Evolutionary conservation across 2,797 vertebrate genomes (phyloP).

Genomic region (Spinus olivaceus): DNA sequence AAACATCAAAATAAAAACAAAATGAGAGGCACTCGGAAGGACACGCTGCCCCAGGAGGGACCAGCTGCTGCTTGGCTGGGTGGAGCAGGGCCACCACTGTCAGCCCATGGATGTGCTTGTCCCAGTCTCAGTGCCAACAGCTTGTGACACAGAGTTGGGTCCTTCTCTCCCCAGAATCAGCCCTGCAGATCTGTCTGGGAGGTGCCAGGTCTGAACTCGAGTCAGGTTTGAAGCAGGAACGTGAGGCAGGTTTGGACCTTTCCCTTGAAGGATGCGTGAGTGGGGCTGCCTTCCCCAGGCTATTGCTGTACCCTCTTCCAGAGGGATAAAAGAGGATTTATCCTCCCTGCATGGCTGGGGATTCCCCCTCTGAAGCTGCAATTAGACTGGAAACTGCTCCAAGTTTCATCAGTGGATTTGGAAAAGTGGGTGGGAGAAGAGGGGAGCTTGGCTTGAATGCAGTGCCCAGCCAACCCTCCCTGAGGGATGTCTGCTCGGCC

Average conservation of each 20-base stretch:
- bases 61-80: not conserved
- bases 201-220: not conserved
- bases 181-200: not conserved
- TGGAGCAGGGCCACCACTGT: not conserved
- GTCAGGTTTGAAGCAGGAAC: not conserved
- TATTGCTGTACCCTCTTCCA: not conserved
- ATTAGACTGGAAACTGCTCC: not conserved
- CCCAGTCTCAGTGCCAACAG: not conserved
- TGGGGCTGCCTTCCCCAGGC: not conserved
- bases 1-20: not conserved
- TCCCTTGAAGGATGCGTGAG: fast-evolving
- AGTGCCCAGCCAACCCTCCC: fast-evolving
- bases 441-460: not conserved
- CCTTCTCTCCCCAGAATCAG: not conserved
- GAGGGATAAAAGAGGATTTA: not conserved
- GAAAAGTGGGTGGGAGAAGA: not conserved
- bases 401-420: not conserved
- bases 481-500: not conserved
- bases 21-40: not conserved
- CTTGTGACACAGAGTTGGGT: fast-evolving
- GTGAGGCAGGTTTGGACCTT: not conserved
- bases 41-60: not conserved
- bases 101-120: fast-evolving
- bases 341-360: not conserved
- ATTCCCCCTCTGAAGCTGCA: not conserved